A percentile compares a stretch with the other conserved stretches of the same genome.
Conservation (phyloP, 2,113 vertebrate genomes). For the Raja brachyura region DNA sequence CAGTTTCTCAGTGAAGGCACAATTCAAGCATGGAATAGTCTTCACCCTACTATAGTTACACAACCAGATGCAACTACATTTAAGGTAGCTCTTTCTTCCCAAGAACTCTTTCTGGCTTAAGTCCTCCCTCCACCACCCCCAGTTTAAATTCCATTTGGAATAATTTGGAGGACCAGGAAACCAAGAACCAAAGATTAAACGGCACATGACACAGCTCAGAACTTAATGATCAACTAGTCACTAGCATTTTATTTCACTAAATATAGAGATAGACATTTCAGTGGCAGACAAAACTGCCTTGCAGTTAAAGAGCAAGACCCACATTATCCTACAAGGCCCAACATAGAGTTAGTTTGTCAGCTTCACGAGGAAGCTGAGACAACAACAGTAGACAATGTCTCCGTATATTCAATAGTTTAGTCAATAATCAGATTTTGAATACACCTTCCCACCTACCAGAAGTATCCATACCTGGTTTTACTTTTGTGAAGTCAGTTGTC, state of each 20-base stretch:
- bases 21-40: no score
- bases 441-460: background rate
- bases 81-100: no score
- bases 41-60: no score
- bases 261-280: background rate
- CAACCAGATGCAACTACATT: no score
- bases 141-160: no score
- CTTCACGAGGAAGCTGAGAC: background rate
- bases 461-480: slow-evolving; percentile 10
- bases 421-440: background rate
- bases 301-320: no score
- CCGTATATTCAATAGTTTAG: background rate
- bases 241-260: background rate
- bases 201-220: background rate
- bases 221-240: background rate
- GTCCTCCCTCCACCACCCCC: no score
- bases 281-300: background rate
- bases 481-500: slow-evolving; percentile 15
- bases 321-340: no score
- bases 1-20: background rate
- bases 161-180: no score
- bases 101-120: no score
- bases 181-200: background rate
- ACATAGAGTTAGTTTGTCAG: background rate
- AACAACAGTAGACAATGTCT: background rate